Percentiles rank a stretch among this genome's conserved stretches.
Evolutionary conservation across 1,140 invertebrate species (phyloP).

Genomic region (Nephila pilipes): DNA sequence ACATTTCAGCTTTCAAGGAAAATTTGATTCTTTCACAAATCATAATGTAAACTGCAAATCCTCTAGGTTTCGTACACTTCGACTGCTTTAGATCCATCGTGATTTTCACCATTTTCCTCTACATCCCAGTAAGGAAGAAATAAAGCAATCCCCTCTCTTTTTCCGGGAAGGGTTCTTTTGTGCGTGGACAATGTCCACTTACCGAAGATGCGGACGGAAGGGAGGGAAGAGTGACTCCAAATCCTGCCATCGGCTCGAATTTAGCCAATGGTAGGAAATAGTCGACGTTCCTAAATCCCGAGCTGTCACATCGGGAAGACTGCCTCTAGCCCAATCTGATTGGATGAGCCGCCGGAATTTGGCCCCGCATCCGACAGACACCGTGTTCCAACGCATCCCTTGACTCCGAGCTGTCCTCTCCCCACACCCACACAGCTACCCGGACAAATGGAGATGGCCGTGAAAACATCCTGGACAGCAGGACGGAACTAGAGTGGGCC

Average conservation of each 20-base stretch:
- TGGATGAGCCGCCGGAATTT: conserved; percentile 75
- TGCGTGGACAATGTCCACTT: conserved; percentile 41
- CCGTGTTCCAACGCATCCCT: conserved; percentile 58
- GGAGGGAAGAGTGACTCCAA: conserved; percentile 60
- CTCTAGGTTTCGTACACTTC: neutral
- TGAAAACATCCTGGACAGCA: conserved; percentile 37
- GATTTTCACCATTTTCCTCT: neutral
- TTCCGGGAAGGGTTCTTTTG: neutral
- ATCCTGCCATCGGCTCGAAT: conserved; percentile 76
- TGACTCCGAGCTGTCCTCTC: conserved; percentile 17
- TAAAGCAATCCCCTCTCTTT: neutral
- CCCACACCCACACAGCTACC: neutral
- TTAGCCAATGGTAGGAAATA: conserved; percentile 74
- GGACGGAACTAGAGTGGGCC: neutral
- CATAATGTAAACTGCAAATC: neutral
- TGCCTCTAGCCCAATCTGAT: conserved; percentile 67
- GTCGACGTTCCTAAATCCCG: conserved; percentile 70
- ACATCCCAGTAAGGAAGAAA: neutral
- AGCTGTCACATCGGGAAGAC: conserved; percentile 74
- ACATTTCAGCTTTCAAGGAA: neutral
- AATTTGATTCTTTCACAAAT: neutral
- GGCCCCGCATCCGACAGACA: conserved; percentile 67
- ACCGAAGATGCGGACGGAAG: neutral
- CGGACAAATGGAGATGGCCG: conserved; percentile 61
- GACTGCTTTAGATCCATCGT: neutral